phyloP scores from a whole-genome alignment of 64 coral and sea anemone genomes.

The Porites lutea region DNA sequence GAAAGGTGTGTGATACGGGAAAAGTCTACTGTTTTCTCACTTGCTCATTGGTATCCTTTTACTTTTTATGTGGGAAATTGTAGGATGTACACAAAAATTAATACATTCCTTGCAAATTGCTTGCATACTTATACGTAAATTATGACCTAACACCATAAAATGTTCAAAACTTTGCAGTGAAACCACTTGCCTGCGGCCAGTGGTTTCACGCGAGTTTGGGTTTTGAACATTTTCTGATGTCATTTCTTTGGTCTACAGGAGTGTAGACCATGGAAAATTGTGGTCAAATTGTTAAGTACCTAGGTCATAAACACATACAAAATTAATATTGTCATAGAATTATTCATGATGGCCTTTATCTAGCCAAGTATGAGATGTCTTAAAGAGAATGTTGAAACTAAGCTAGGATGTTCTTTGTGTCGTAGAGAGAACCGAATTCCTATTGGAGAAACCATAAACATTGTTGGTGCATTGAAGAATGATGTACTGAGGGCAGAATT shows the following conservation, averaged over 20 bases:
- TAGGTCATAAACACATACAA: too few relatives aligned
- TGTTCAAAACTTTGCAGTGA: too few relatives aligned
- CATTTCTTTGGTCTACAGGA: too few relatives aligned
- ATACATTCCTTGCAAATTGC: background rate
- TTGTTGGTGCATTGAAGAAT: conserved; percentile 56
- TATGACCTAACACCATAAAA: background rate
- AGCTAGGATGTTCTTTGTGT: conserved; percentile 12
- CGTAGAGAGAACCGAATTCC: conserved; percentile 58
- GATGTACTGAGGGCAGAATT: conserved; percentile 63
- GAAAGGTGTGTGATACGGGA: conserved; percentile 12
- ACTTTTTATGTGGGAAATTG: background rate
- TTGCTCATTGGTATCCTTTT: background rate
- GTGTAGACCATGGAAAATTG: too few relatives aligned
- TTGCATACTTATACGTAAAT: background rate
- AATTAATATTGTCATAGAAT: too few relatives aligned
- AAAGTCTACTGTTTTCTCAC: background rate
- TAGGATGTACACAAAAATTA: background rate
- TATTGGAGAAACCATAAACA: conserved; percentile 27
- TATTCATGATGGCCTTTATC: too few relatives aligned
- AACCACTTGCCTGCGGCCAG: too few relatives aligned
- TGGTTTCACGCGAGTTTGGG: too few relatives aligned
- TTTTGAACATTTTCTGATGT: too few relatives aligned
- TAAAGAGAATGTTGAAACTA: background rate
- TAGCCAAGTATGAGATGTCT: background rate
- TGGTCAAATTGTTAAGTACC: too few relatives aligned